Evolutionary conservation across 2,113 vertebrate species (phyloP), one percentile per base, ranked within the genome.

Genomic region (Odontophorus gujanensis): DNA sequence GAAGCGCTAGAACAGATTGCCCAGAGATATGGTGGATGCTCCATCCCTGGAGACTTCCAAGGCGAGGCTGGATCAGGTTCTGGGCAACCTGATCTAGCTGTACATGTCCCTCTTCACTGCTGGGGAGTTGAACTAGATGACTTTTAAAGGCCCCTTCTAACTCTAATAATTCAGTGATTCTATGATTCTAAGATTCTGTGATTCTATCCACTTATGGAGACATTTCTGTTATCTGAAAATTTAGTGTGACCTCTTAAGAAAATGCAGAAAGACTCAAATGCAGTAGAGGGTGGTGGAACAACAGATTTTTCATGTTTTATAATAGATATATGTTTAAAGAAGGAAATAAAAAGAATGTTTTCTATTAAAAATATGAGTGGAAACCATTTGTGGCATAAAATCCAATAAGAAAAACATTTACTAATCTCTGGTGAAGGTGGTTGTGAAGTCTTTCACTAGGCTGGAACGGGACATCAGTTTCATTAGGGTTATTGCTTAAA

Each of bases 391-490:
- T 97, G 85, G 73, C 62, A 78, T 90, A 94, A 90, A 90, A 90
- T 80, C 38, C 92, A 95, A 94, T 86, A 80, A 82, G 79, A 97
- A 97, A 97, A 88, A 97, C 93, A 97, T 97, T 98, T 97, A 51
- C 75, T 97, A 86, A 79, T 95, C 86, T 97, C 74, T 72, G 61
- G 32, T 95, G 36, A 61, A 92, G 76, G 65, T 92, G 77, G 36
- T 94, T 96, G 85, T 69, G 84, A 90, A 89, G 74, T 86, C 89
- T 91, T 96, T 94, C 45, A 85, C 48, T 88, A 94, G 48, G 32
- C 61, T 97, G 36, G 53, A 81, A 94, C 38, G 67, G 87, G 40
- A 81, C 91, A 92, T 76, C n/a, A 2, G 3, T 90, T 88, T 74
- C 78, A 87, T 94, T 96, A 96, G 40, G 59, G 40, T 61, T 85